Conservation (phyloP, 2,888 invertebrate genomes). For the Iphiclides podalirius region DNA sequence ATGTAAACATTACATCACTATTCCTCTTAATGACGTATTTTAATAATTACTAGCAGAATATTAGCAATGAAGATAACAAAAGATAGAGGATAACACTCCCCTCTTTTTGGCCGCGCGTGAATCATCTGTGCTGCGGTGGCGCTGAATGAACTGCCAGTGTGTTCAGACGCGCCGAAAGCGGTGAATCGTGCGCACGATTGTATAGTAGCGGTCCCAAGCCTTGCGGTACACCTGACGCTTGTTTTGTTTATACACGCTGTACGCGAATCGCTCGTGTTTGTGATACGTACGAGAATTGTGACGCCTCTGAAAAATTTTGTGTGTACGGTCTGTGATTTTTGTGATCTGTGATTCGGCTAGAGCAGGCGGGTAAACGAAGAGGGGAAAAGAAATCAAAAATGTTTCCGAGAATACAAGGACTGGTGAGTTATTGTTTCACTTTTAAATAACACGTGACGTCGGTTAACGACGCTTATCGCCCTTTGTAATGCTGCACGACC, state of each 20-base stretch:
- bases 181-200: constrained; percentile 55
- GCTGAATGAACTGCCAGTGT: constrained; percentile 7
- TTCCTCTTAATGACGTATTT: constrained; percentile 1
- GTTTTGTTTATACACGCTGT: constrained; percentile 42
- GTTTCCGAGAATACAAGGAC: constrained; percentile 74
- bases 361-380: too few relatives aligned
- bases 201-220: constrained; percentile 30
- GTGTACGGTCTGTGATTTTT: constrained; percentile 39
- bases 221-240: constrained; percentile 37
- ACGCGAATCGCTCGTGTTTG: constrained; percentile 37
- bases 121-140: constrained; percentile 31
- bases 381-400: constrained; percentile 34
- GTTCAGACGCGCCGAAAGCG: constrained; percentile 41
- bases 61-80: constrained; percentile 24
- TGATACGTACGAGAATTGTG: constrained; percentile 48
- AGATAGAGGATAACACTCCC: constrained; percentile 34
- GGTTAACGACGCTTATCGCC: background rate
- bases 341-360: constrained; percentile 18
- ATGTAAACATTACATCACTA: constrained; percentile 6
- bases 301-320: constrained; percentile 35
- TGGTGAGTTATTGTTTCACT: constrained; percentile 51
- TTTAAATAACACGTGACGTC: background rate
- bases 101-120: constrained; percentile 36
- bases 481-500: background rate
- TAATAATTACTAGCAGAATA: constrained; percentile 3